Percentiles rank a stretch among this genome's conserved stretches.
Evolutionary conservation across 2,888 invertebrate species (phyloP).

Genomic region (Sminthurides aquaticus): DNA sequence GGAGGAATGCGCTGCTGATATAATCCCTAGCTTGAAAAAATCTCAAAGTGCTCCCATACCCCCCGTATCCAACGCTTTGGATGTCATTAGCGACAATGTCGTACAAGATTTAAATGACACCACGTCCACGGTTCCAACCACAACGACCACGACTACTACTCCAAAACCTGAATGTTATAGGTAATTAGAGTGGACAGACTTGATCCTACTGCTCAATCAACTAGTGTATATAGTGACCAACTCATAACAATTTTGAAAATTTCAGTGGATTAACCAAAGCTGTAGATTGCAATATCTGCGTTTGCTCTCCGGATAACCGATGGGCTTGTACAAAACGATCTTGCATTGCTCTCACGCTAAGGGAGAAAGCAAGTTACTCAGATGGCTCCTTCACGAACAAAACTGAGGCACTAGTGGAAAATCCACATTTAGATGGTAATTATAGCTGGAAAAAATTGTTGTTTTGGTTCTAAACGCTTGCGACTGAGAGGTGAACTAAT

Average conservation of each 20-base stretch:
- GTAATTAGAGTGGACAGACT: slow-evolving; percentile 12
- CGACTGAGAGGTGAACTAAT: background rate
- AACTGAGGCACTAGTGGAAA: slow-evolving; percentile 37
- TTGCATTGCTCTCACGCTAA: slow-evolving; percentile 39
- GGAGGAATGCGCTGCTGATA: background rate
- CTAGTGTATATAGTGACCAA: too few relatives aligned
- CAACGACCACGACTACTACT: slow-evolving; percentile 15
- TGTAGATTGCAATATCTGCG: slow-evolving; percentile 41
- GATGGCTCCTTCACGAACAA: slow-evolving; percentile 33
- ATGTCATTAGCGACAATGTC: background rate
- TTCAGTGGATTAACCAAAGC: slow-evolving; percentile 36
- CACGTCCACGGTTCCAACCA: slow-evolving; percentile 6
- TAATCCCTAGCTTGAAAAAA: background rate
- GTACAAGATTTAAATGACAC: background rate
- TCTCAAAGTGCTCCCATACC: background rate
- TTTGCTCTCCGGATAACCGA: slow-evolving; percentile 34
- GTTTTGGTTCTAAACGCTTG: background rate
- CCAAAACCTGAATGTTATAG: slow-evolving; percentile 22
- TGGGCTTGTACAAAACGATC: slow-evolving; percentile 41
- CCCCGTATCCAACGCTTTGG: background rate
- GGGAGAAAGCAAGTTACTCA: slow-evolving; percentile 41
- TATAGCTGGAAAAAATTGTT: background rate
- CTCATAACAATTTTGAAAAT: background rate
- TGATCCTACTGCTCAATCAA: too few relatives aligned
- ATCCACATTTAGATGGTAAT: slow-evolving; percentile 38